Conservation (phyloP, 2,113 vertebrate species). For the Myotis lucifugus region DNA sequence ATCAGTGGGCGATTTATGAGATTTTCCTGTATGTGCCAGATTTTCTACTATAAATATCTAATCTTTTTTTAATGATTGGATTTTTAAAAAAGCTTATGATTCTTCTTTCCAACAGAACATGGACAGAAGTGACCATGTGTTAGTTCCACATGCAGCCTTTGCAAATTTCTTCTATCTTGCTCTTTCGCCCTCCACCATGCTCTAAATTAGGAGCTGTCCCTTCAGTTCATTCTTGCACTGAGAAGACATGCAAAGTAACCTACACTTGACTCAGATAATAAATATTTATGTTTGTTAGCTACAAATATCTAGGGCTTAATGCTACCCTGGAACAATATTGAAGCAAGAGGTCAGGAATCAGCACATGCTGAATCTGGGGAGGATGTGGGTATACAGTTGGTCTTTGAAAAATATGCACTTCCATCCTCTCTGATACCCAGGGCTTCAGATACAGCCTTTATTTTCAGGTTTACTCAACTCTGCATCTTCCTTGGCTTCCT, state of each 20-base stretch:
- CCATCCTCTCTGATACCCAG: neutral
- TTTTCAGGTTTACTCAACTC: neutral
- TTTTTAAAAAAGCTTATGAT: neutral
- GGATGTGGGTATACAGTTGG: neutral
- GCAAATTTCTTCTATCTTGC: neutral
- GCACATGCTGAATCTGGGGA: no score
- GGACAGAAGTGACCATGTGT: neutral
- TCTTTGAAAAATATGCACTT: neutral
- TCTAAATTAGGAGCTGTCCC: neutral
- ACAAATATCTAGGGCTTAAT: neutral
- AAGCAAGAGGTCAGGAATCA: neutral
- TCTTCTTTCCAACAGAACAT: neutral
- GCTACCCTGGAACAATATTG: neutral
- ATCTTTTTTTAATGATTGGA: neutral
- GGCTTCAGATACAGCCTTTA: neutral
- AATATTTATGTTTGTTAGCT: neutral
- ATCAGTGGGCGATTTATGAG: neutral
- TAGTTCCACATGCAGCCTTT: neutral
- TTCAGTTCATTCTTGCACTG: neutral
- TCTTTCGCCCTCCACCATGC: neutral
- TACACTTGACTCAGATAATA: neutral
- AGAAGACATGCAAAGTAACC: neutral
- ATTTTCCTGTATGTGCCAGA: neutral
- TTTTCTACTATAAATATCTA: slow-evolving; percentile 8
- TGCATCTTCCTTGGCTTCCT: neutral